Evolutionary conservation across 2,113 vertebrate genomes (phyloP).

Genomic region (Pseudopipra pipra): DNA sequence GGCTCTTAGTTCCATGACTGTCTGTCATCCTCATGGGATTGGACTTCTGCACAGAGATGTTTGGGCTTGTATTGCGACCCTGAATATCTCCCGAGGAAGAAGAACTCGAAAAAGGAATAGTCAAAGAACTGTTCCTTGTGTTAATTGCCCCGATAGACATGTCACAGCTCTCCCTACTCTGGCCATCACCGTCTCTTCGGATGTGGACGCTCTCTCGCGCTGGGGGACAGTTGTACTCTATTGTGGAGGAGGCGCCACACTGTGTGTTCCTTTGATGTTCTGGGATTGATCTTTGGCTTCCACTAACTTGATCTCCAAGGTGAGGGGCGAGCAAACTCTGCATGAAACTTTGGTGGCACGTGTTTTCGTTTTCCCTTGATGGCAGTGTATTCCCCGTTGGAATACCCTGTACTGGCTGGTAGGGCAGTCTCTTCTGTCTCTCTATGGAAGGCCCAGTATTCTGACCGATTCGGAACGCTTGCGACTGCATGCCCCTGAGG

Average conservation of each 20-base stretch:
- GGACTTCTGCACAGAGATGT: conserved; percentile 86
- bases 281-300: conserved; percentile 76
- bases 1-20: conserved; percentile 87
- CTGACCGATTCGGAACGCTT: conserved; percentile 86
- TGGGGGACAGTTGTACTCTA: conserved; percentile 90
- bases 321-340: conserved; percentile 92
- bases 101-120: conserved; percentile 80
- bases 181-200: conserved; percentile 76
- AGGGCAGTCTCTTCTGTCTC: conserved; percentile 85
- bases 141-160: conserved; percentile 78
- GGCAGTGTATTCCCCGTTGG: conserved; percentile 79
- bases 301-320: conserved; percentile 86
- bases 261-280: conserved; percentile 87
- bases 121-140: conserved; percentile 76
- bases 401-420: conserved; percentile 85
- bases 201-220: conserved; percentile 75
- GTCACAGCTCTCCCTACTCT: conserved; percentile 81
- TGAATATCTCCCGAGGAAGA: conserved; percentile 89
- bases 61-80: conserved; percentile 90
- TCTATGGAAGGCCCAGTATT: conserved; percentile 79
- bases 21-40: conserved; percentile 86
- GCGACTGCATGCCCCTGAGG: conserved; percentile 84
- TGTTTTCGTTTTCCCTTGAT: conserved; percentile 84
- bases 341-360: conserved; percentile 95
- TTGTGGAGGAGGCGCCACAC: conserved; percentile 84